Conservation (phyloP, 1,140 invertebrate species). For the Ridgeia piscesae region DNA sequence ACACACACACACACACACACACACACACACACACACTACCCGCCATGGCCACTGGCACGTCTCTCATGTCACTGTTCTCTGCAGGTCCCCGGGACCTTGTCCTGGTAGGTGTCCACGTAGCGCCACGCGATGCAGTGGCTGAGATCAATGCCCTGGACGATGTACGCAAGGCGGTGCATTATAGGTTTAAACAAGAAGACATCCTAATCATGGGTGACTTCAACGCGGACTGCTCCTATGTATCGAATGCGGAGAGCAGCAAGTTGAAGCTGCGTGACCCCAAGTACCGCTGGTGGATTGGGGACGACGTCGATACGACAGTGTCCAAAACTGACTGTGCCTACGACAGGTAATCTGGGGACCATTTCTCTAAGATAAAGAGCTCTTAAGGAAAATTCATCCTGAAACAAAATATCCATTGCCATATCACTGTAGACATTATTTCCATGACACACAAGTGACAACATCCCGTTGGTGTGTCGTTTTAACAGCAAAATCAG, state of each 20-base stretch:
- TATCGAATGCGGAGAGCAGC: background rate
- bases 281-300: conserved; percentile 20
- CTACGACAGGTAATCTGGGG: conserved; percentile 21
- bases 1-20: too few species aligned
- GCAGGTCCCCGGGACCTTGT: conserved; percentile 28
- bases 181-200: background rate
- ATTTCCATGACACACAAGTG: too few species aligned
- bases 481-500: too few species aligned
- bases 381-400: too few species aligned
- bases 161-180: background rate
- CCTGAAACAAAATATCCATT: too few species aligned
- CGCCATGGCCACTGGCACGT: too few species aligned
- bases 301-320: conserved; percentile 19
- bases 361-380: too few species aligned
- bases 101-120: conserved; percentile 10
- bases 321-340: background rate
- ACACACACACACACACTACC: too few species aligned
- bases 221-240: conserved; percentile 24
- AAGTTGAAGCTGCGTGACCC: conserved; percentile 2
- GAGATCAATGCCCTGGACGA: conserved; percentile 12
- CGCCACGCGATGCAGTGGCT: background rate
- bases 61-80: too few species aligned
- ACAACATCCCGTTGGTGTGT: too few species aligned
- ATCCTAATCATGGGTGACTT: conserved; percentile 25
- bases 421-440: too few species aligned